Conservation (phyloP, 2,888 invertebrate genomes). For the Tipula confusa region DNA sequence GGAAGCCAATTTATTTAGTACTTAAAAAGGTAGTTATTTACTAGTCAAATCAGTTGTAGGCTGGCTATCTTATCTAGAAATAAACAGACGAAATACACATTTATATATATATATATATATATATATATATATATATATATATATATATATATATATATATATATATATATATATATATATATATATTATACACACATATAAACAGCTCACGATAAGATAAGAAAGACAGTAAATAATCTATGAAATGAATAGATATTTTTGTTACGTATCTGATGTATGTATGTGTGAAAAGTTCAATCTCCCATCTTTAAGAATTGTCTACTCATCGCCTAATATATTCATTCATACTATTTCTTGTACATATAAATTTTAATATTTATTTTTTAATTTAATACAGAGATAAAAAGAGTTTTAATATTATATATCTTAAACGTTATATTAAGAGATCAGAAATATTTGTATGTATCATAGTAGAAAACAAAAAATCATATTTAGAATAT, state of each 20-base stretch:
- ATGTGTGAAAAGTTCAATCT: neutral
- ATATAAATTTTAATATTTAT: neutral
- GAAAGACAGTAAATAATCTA: neutral
- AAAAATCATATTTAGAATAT: neutral
- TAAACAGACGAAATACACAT: neutral
- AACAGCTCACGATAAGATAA: neutral
- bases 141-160: neutral
- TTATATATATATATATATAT: neutral
- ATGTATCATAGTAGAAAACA: neutral
- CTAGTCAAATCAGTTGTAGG: neutral
- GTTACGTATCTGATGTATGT: neutral
- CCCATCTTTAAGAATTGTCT: neutral
- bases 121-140: neutral
- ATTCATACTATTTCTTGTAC: neutral
- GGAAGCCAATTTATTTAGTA: neutral
- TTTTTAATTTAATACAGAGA: neutral
- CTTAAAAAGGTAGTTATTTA: neutral
- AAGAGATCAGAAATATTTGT: neutral
- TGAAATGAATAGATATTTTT: neutral
- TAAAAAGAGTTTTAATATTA: neutral
- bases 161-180: no score
- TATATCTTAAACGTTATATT: neutral
- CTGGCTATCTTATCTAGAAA: neutral
- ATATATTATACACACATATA: no score
- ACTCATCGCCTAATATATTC: neutral